Evolutionary conservation across 2,797 vertebrate genomes (phyloP).

Genomic region (Dermochelys coriacea): DNA sequence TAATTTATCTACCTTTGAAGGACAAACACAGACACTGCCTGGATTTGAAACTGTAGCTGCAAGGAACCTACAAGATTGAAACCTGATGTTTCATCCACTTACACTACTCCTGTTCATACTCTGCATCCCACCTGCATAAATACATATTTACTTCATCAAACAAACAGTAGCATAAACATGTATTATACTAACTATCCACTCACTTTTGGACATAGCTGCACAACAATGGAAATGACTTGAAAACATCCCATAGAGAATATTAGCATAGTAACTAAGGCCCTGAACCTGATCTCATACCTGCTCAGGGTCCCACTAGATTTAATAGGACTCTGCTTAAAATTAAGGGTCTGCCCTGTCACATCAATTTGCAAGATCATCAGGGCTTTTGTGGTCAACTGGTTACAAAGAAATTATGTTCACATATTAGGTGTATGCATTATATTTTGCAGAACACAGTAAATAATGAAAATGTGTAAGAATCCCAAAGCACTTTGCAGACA

Average conservation of each 20-base stretch:
- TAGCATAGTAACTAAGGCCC: neutral
- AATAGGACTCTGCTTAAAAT: neutral
- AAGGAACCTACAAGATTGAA: conserved; percentile 37
- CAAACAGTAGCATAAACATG: neutral
- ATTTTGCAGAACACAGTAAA: neutral
- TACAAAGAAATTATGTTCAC: neutral
- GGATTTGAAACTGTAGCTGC: neutral
- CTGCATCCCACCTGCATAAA: neutral
- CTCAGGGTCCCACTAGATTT: neutral
- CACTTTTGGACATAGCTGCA: neutral
- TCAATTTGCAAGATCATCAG: neutral
- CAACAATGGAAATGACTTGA: neutral
- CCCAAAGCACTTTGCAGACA: neutral
- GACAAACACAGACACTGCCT: conserved; percentile 20
- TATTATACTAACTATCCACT: neutral
- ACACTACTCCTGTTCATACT: neutral
- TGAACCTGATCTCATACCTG: neutral
- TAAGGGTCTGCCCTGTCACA: neutral
- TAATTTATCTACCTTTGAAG: conserved; percentile 39
- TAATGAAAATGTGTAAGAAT: neutral
- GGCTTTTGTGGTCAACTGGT: neutral
- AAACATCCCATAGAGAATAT: neutral
- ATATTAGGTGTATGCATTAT: neutral
- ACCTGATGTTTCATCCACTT: neutral
- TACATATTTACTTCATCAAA: neutral